A percentile compares a stretch with the other conserved stretches of the same genome.
phyloP scores from a whole-genome alignment of 2,113 vertebrate genomes.

The Carassius carassius region DNA sequence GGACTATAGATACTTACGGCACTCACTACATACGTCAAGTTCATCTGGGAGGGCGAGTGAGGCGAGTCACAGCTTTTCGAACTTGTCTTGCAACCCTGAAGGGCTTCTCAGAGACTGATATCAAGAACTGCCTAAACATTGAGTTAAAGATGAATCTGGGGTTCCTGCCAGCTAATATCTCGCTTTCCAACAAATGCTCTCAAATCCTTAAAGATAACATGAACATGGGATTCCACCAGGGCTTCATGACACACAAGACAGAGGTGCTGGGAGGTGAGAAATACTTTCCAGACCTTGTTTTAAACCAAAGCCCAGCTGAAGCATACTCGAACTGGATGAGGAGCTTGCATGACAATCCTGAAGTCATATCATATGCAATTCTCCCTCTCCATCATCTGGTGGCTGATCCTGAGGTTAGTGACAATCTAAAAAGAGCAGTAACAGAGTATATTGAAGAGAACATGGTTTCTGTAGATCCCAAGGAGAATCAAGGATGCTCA shows the following conservation, averaged over 20 bases:
- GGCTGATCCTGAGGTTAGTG: conserved; percentile 65
- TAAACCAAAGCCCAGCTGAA: conserved; percentile 67
- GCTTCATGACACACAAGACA: conserved; percentile 75
- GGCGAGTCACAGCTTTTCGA: conserved; percentile 75
- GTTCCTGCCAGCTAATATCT: conserved; percentile 67
- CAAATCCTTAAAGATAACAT: conserved; percentile 69
- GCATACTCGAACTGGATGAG: conserved; percentile 74
- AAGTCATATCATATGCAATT: conserved; percentile 74
- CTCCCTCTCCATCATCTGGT: conserved; percentile 75
- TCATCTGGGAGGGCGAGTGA: conserved; percentile 77
- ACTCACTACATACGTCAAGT: conserved; percentile 80
- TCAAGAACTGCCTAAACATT: conserved; percentile 76
- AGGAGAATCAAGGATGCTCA: conserved; percentile 64
- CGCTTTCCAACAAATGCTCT: conserved; percentile 71
- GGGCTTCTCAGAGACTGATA: conserved; percentile 68
- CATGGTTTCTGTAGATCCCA: conserved; percentile 62
- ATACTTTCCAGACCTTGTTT: conserved; percentile 72
- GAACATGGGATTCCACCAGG: conserved; percentile 75
- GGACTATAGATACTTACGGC: conserved; percentile 76
- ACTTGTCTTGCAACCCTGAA: conserved; percentile 77
- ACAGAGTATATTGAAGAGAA: conserved; percentile 72
- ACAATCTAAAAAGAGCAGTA: conserved; percentile 65
- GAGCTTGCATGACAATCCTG: conserved; percentile 72
- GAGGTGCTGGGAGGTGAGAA: conserved; percentile 75
- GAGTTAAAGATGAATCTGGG: conserved; percentile 73